Conservation (phyloP, 2,888 invertebrate genomes). For the Spisula subtruncata region DNA sequence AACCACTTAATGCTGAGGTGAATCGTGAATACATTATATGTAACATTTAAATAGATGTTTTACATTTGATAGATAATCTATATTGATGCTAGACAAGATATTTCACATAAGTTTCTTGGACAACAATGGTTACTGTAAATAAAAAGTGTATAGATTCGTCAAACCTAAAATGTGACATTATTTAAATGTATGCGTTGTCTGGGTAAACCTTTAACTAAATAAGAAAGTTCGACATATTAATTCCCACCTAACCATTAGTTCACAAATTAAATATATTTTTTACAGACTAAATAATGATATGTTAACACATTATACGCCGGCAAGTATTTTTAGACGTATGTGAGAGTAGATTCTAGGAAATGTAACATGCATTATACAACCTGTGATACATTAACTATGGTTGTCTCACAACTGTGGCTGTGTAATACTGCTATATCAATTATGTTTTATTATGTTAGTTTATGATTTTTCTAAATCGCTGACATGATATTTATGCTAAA, state of each 20-base stretch:
- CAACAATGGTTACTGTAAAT: background rate
- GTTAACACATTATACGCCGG: background rate
- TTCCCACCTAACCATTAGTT: conserved; percentile 15
- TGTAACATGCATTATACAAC: too few species aligned
- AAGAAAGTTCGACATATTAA: background rate
- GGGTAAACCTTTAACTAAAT: background rate
- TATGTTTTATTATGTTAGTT: too few species aligned
- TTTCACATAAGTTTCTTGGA: background rate
- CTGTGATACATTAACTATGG: too few species aligned
- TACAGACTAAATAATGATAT: conserved; percentile 7
- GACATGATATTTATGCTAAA: too few species aligned
- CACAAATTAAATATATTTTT: conserved; percentile 16
- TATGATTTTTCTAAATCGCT: too few species aligned
- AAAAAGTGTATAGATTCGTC: background rate
- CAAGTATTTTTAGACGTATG: background rate
- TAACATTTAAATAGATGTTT: background rate
- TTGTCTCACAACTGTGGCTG: too few species aligned
- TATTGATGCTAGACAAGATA: background rate
- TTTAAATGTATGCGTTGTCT: background rate
- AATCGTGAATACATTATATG: conserved; percentile 1
- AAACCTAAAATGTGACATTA: background rate
- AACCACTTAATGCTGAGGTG: background rate
- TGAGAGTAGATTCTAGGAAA: background rate
- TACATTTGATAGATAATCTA: too few species aligned
- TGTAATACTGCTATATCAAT: too few species aligned